A percentile compares a stretch with the other conserved stretches of the same genome.
Conservation (phyloP, 1,140 invertebrate species). For the Triops longicaudatus region DNA sequence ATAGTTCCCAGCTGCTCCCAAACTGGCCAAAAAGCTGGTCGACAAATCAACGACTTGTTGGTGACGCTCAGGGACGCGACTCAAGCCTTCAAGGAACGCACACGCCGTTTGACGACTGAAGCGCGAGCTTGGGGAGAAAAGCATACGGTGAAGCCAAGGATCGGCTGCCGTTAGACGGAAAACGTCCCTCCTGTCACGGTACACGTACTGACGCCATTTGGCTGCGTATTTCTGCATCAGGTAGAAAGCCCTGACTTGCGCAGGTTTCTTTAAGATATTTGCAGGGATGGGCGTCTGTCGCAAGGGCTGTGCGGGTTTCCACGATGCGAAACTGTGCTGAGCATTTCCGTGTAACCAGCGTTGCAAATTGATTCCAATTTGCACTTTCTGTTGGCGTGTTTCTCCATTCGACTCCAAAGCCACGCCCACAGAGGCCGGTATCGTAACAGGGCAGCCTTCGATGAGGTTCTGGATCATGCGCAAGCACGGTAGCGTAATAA, state of each 20-base stretch:
- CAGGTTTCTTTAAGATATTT: conserved; percentile 31
- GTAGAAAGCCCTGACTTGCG: conserved; percentile 30
- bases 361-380: conserved; percentile 57
- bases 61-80: conserved; percentile 40
- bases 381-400: conserved; percentile 19
- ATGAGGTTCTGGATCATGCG: conserved; percentile 72
- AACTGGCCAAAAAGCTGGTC: conserved; percentile 76
- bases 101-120: conserved; percentile 81
- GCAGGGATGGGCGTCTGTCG: conserved; percentile 17
- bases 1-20: conserved; percentile 75
- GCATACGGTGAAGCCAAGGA: conserved; percentile 71
- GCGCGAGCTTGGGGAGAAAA: conserved; percentile 84
- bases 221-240: conserved; percentile 24
- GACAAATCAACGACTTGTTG: conserved; percentile 60
- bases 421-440: not conserved
- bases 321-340: conserved; percentile 59
- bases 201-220: conserved; percentile 19
- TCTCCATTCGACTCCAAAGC: not conserved
- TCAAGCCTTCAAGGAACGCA: conserved; percentile 74
- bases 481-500: conserved; percentile 69
- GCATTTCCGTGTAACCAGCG: conserved; percentile 68
- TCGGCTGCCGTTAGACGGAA: conserved; percentile 49
- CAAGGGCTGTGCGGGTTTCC: conserved; percentile 50
- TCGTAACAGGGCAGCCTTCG: conserved; percentile 39
- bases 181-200: conserved; percentile 1